Base-by-base conservation (phyloP, 2,797 vertebrate genomes). In the Crocodylus rhombifer region DNA sequence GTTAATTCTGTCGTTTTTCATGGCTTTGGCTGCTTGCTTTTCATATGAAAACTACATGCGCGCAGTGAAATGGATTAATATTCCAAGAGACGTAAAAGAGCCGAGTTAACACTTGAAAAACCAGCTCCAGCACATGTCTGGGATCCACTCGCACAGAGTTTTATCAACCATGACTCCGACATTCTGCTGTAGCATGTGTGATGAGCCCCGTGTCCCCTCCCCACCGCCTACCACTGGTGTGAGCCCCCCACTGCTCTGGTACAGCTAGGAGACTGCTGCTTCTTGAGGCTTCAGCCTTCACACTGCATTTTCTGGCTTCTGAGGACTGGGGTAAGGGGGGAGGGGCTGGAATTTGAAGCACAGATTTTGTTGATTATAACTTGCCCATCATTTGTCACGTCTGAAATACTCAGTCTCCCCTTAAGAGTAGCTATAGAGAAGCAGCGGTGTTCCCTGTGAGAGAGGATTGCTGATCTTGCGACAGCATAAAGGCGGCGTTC, bases 51-150 rank as follows among this genome's bases (percentile, higher is more conserved):
- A 51, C 42, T 51, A 51, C 42, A 51, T 51, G 15, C 15, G 11
- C 51, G 3, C 51, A 0, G 28, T 14, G 28, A 77, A 30, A 91
- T 69, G 36, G 2, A 80, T 91, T 62, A 90, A 85, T 93, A 65
- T 28, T 51, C 21, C 3, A 8, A 76, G 83, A 21, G 17, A 17
- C 82, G 85, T 1, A 42, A 71, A 1, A 64, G 69, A n/a, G 62
- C 96, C 91, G 96, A 98, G 97, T 97, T 97, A 96, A 95, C 94
- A 92, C 97, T 87, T 96, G 97, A 97, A 97, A 57, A 97, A 95
- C 75, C 91, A 80, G 86, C 94, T 80, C 2, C 81, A 80, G 94
- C 23, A 89, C 97, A 95, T 93, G 97, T 95, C 2, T 87, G 12
- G 74, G 79, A 71, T 17, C 77, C 95, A 28, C 95, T 2, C 30